A percentile compares a stretch with the other conserved stretches of the same genome.
Conservation (phyloP, 92 coral and sea anemone species). For the Hydrozoanthus gracilis region DNA sequence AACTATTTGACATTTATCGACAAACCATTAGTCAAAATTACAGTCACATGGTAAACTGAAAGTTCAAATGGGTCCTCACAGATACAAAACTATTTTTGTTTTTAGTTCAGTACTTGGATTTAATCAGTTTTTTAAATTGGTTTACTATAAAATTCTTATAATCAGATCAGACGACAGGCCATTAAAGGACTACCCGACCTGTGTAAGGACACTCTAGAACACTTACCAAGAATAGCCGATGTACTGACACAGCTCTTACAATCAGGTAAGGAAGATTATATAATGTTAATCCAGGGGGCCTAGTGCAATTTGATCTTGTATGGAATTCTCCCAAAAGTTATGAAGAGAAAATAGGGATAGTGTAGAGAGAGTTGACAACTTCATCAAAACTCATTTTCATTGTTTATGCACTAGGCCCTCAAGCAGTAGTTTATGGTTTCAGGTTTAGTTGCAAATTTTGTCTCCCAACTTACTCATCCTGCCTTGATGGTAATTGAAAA, state of each 20-base stretch:
- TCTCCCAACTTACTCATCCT: neutral
- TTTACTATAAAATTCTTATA: neutral
- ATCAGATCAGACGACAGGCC: slow-evolving; percentile 89
- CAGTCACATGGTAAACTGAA: too few relatives aligned
- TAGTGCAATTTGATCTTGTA: neutral
- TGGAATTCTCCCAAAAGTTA: neutral
- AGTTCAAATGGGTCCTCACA: too few relatives aligned
- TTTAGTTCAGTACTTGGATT: too few relatives aligned
- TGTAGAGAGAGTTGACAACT: too few relatives aligned
- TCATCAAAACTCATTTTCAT: too few relatives aligned
- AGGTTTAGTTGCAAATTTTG: neutral
- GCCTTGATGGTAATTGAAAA: neutral
- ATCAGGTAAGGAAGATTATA: slow-evolving; percentile 66
- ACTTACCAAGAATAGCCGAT: slow-evolving; percentile 94
- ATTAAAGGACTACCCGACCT: slow-evolving; percentile 90
- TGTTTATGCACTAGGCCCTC: too few relatives aligned
- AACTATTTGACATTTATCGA: too few relatives aligned
- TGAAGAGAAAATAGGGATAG: too few relatives aligned
- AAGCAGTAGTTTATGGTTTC: neutral
- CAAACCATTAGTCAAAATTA: too few relatives aligned
- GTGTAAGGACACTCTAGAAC: slow-evolving; percentile 90
- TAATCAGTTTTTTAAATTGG: too few relatives aligned
- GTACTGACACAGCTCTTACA: slow-evolving; percentile 92
- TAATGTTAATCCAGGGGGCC: too few relatives aligned
- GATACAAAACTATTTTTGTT: too few relatives aligned